Evolutionary conservation across 2,797 vertebrate species (phyloP).

Genomic region (Xiphorhynchus erythropygius): DNA sequence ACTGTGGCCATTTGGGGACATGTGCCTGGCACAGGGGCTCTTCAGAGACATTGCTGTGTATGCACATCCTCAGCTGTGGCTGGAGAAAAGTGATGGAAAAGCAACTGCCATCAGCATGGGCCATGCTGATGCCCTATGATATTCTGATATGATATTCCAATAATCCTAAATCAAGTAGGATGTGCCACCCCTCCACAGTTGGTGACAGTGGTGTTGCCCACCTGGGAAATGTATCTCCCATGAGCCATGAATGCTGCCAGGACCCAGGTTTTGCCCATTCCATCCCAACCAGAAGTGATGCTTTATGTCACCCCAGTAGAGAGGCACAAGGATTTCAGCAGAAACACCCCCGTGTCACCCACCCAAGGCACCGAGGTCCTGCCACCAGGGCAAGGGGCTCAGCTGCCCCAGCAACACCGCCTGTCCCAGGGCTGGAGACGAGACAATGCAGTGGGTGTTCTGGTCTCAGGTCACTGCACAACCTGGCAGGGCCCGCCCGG

Average conservation of each 20-base stretch:
- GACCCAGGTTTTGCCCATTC: background rate
- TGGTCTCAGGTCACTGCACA: background rate
- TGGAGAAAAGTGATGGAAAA: background rate
- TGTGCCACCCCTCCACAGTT: background rate
- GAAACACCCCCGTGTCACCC: background rate
- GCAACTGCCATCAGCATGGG: no score
- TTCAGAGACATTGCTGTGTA: background rate
- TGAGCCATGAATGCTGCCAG: fast-evolving
- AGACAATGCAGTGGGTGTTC: background rate
- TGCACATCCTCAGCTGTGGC: background rate
- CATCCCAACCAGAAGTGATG: background rate
- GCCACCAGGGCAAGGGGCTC: background rate
- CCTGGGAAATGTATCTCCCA: background rate
- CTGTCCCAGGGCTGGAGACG: background rate
- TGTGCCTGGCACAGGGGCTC: fast-evolving
- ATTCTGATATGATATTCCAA: background rate
- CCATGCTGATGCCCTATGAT: background rate
- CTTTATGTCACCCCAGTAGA: background rate
- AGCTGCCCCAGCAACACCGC: fast-evolving
- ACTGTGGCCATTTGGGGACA: fast-evolving
- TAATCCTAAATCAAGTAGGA: background rate
- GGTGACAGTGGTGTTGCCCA: background rate
- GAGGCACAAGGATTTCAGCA: background rate
- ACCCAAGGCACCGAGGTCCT: background rate
- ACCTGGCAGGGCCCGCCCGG: background rate